These are phyloP conservation scores for Hycleus phaleratus DNA, from an alignment of 1,140 invertebrate genomes.

Conservation along the genomic window DNA sequence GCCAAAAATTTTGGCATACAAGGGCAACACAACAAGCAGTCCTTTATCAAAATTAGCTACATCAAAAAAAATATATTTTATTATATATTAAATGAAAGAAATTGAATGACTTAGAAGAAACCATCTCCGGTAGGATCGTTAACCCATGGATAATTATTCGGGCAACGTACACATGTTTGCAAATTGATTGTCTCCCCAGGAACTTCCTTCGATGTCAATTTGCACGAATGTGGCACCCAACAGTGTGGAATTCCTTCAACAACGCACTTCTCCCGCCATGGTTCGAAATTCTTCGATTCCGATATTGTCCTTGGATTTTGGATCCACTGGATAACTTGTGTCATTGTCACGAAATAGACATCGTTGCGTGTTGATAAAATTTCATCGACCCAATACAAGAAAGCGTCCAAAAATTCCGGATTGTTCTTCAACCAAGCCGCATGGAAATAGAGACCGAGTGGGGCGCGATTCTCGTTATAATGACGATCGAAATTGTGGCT, in stretches of 20 bases:
- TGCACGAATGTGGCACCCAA: conserved; percentile 84
- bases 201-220: conserved; percentile 83
- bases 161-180: conserved; percentile 87
- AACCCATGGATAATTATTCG: conserved; percentile 90
- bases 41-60: conserved; percentile 14
- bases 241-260: conserved; percentile 72
- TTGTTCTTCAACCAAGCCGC: conserved; percentile 94
- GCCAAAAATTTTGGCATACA: conserved; percentile 6
- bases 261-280: conserved; percentile 88
- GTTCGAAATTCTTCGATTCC: conserved; percentile 85
- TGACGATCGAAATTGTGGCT: conserved; percentile 94
- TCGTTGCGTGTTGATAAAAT: conserved; percentile 79
- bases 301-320: conserved; percentile 79
- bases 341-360: conserved; percentile 97
- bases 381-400: conserved; percentile 93
- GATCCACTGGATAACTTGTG: conserved; percentile 94
- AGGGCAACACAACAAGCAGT: conserved; percentile 20
- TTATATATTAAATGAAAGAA: background rate
- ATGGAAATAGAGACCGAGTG: conserved; percentile 90
- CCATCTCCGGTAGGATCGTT: conserved; percentile 89
- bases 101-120: conserved; percentile 43
- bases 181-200: conserved; percentile 88
- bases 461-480: conserved; percentile 89
- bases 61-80: too few relatives aligned
- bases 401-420: conserved; percentile 85